Base-by-base conservation (phyloP, 2,113 vertebrate species). In the Catagonus wagneri region DNA sequence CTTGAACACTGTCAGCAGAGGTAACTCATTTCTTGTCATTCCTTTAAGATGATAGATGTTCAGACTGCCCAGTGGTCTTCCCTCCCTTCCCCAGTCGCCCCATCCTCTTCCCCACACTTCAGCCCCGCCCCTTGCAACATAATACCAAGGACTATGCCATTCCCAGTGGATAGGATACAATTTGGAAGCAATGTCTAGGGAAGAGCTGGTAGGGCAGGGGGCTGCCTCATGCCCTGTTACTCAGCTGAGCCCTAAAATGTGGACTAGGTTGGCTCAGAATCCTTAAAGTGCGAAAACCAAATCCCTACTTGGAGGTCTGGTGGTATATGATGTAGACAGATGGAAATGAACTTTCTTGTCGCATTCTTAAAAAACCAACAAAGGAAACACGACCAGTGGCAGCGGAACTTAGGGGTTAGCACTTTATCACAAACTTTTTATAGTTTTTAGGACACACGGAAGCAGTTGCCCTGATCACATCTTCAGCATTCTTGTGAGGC, bases 161-260 rank as follows among this genome's bases (percentile, higher is more conserved):
- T 98, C 96, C 88, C 83, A 29, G 63, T 65, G 7, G 95, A 93
- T 93, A 54, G 32, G 15, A 61, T 29, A 3, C 79, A 78, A 44
- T 90, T 78, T 39, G 69, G 87, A 96, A 97, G 94, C 80, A 84
- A 27, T 95, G 36, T 96, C 93, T 50, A 19, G 89, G 94, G 89
- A 44, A 2, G 88, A 90, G 88, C 27, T 97, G 93, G 87, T 96
- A 96, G 95, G 69, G 75, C 54, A 27, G 87, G 95, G 76, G 72
- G 50, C 79, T 97, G 95, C 88, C 87, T 98, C 78, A 97, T 93
- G 96, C 98, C 91, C 92, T 97, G 94, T 96, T 93, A 96, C 96
- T 97, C 96, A 97, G 65, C 94, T 89, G 12, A 97, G 95, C 95
- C 80, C 95, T 91, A 68, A 79, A 52, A 71, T 93, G 60, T 81